A percentile compares a stretch with the other conserved stretches of the same genome.
These are phyloP conservation scores for Apostichopus leukothele DNA, from an alignment of 53 echinoderm and acorn worm species.

Conservation along the genomic window DNA sequence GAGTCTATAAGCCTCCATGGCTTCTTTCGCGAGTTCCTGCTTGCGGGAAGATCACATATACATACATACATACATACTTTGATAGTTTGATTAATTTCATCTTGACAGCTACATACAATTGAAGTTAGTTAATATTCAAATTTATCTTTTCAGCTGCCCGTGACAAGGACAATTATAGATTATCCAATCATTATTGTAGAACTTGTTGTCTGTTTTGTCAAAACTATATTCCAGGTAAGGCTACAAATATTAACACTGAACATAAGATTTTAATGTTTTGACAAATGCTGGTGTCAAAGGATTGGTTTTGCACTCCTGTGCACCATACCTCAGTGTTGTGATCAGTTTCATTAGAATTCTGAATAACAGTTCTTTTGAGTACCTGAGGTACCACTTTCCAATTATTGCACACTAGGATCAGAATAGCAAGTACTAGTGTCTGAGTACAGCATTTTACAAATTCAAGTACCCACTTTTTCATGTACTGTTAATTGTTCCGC, in stretches of 20 bases:
- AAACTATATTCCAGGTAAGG: conserved; percentile 9
- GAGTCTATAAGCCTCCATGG: no score
- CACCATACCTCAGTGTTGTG: no score
- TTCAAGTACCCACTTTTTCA: no score
- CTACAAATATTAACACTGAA: background rate
- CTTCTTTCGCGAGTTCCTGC: no score
- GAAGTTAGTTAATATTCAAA: background rate
- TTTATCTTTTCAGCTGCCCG: conserved; percentile 13
- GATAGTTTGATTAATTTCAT: background rate
- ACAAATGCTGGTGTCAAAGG: background rate
- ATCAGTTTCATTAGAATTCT: no score
- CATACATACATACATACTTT: no score
- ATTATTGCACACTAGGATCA: background rate
- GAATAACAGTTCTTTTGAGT: background rate
- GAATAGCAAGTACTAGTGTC: background rate
- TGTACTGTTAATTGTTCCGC: no score
- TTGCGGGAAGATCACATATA: no score
- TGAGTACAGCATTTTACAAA: no score
- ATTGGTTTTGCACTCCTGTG: no score
- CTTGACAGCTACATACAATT: background rate
- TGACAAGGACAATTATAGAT: conserved; percentile 2
- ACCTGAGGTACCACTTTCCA: background rate
- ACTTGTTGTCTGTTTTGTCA: background rate
- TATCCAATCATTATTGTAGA: conserved; percentile 4
- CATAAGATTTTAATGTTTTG: background rate